These are phyloP conservation scores for Pangasianodon gigas DNA, from an alignment of 2,113 vertebrate species.

Conservation along the genomic window DNA sequence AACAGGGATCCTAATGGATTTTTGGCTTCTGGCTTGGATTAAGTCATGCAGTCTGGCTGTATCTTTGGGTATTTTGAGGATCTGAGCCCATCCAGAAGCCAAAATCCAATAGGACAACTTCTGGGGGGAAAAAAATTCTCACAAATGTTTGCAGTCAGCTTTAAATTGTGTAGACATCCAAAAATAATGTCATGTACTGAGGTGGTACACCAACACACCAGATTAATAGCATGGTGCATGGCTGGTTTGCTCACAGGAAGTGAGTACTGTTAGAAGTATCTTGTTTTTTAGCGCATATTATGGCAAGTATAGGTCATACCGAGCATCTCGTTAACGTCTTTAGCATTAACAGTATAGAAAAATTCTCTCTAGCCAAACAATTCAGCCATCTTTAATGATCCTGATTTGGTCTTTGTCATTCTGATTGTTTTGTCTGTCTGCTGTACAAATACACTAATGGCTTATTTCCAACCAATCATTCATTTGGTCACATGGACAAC, in stretches of 20 bases:
- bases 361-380: background rate
- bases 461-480: constrained; percentile 82
- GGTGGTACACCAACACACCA: background rate
- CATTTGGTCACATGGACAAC: constrained; percentile 78
- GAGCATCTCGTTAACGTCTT: background rate
- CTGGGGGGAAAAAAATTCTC: background rate
- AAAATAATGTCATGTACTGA: background rate
- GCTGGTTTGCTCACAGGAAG: background rate
- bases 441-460: constrained; percentile 80
- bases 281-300: background rate
- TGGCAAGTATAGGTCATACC: background rate
- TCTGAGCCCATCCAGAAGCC: background rate
- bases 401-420: constrained; percentile 39
- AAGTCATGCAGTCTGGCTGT: constrained; percentile 12
- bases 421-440: constrained; percentile 70
- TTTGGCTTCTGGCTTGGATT: constrained; percentile 35
- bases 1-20: constrained; percentile 41
- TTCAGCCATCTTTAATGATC: constrained; percentile 2
- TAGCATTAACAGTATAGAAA: background rate
- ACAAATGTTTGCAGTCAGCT: constrained; percentile 10
- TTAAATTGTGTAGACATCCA: background rate
- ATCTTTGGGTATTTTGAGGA: constrained; percentile 20
- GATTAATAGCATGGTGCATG: background rate
- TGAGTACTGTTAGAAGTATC: background rate
- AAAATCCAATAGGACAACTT: constrained; percentile 19